These are phyloP conservation scores for Microtus richardsoni DNA, from an alignment of 2,113 vertebrate genomes.

Conservation along the genomic window DNA sequence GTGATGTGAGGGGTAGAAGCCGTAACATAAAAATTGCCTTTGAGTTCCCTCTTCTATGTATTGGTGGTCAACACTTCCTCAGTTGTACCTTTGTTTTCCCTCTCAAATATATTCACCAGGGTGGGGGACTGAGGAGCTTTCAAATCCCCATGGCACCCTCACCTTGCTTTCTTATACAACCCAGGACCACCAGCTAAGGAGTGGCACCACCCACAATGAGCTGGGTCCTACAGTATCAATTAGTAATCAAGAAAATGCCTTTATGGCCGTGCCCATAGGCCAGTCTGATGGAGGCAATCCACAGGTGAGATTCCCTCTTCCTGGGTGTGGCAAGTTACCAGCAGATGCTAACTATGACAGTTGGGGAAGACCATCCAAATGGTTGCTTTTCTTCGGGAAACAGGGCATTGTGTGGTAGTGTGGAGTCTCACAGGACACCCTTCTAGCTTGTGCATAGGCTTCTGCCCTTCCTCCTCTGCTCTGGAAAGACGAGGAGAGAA, in stretches of 20 bases:
- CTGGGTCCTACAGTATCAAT: neutral
- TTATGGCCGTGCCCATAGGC: too few relatives aligned
- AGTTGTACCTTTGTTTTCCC: neutral
- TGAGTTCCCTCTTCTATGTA: neutral
- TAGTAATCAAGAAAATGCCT: neutral
- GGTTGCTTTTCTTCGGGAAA: neutral
- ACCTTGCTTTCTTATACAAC: neutral
- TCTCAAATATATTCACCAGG: neutral
- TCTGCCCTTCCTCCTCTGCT: neutral
- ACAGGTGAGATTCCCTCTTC: neutral
- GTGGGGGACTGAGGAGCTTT: neutral
- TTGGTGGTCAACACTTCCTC: neutral
- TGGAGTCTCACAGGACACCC: rapidly evolving
- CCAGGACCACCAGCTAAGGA: neutral
- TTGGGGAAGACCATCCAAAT: neutral
- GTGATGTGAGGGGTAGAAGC: neutral
- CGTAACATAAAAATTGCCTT: neutral
- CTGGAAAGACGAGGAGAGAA: neutral
- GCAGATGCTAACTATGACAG: neutral
- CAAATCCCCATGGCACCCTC: neutral
- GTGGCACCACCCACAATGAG: too few relatives aligned
- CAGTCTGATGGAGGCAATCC: too few relatives aligned
- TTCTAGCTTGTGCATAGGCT: neutral
- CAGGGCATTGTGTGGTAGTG: too few relatives aligned
- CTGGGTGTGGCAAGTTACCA: neutral